Percentiles rank a stretch among this genome's conserved stretches.
Conservation (phyloP, 2,888 invertebrate species). For the Drosophila pseudotalamancana region DNA sequence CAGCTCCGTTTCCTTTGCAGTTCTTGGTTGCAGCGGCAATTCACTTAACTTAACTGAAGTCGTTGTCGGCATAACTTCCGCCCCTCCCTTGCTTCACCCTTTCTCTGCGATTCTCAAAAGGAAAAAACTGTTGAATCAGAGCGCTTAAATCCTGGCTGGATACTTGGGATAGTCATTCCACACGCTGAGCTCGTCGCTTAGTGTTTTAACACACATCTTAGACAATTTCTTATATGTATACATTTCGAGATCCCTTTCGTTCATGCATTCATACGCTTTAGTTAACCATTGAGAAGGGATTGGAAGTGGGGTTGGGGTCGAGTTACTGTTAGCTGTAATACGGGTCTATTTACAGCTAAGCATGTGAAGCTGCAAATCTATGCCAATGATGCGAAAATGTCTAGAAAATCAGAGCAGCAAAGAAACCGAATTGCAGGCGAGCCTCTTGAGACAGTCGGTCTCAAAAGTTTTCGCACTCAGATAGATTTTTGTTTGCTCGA, state of each 20-base stretch:
- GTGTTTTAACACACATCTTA: slow-evolving; percentile 74
- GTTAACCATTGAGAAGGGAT: slow-evolving; percentile 28
- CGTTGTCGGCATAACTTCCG: slow-evolving; percentile 79
- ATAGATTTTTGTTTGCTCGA: slow-evolving; percentile 1
- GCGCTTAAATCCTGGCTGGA: slow-evolving; percentile 36
- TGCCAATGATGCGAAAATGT: slow-evolving; percentile 42
- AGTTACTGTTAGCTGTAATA: slow-evolving; percentile 18
- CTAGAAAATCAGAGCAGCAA: slow-evolving; percentile 1
- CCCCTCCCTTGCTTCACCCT: slow-evolving; percentile 31
- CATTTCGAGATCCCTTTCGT: slow-evolving; percentile 50
- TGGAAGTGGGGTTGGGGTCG: slow-evolving; percentile 10
- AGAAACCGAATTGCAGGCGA: slow-evolving; percentile 1
- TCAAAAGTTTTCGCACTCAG: slow-evolving; percentile 4
- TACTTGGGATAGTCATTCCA: slow-evolving; percentile 34
- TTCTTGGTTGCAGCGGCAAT: slow-evolving; percentile 64
- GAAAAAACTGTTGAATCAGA: slow-evolving; percentile 5
- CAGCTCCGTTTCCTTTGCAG: slow-evolving; percentile 55
- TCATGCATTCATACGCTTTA: slow-evolving; percentile 58
- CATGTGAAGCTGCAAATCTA: slow-evolving; percentile 34
- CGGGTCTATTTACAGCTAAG: slow-evolving; percentile 21
- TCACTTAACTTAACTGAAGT: slow-evolving; percentile 79
- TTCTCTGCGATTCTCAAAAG: background rate
- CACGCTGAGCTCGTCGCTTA: slow-evolving; percentile 53
- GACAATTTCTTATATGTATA: slow-evolving; percentile 55
- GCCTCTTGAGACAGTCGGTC: slow-evolving; percentile 19